Conservation (phyloP, 1,140 invertebrate species). For the Ceratina calcarata region DNA sequence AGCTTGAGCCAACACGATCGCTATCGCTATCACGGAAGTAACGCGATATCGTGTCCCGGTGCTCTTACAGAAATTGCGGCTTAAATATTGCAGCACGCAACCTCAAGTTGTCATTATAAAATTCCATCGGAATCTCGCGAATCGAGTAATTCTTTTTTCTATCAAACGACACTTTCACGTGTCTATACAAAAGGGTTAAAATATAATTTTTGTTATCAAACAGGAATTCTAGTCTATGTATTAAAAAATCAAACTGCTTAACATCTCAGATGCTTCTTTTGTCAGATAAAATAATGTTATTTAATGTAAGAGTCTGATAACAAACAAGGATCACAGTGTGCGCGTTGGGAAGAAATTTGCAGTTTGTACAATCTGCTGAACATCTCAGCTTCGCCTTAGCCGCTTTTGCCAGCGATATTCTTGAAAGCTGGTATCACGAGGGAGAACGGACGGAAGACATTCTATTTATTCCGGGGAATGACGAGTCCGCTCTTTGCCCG, state of each 20-base stretch:
- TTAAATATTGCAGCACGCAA: constrained; percentile 41
- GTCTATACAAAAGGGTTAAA: too few species aligned
- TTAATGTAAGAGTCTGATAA: too few species aligned
- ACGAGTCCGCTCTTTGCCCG: background rate
- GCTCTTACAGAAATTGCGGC: constrained; percentile 40
- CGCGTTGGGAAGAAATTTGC: too few species aligned
- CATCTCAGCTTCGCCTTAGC: background rate
- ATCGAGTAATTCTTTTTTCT: background rate
- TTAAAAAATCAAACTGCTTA: too few species aligned
- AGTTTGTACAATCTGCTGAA: background rate
- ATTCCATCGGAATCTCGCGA: constrained; percentile 1
- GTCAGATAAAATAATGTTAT: too few species aligned
- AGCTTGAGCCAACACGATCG: constrained; percentile 14
- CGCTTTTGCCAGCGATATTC: background rate
- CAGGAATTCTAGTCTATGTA: too few species aligned
- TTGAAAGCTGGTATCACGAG: background rate
- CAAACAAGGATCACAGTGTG: too few species aligned
- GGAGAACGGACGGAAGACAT: background rate
- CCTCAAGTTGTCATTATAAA: constrained; percentile 25
- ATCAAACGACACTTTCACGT: background rate
- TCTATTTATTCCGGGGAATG: background rate
- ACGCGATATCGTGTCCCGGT: constrained; percentile 38
- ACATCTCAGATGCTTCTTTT: too few species aligned
- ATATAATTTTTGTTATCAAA: too few species aligned
- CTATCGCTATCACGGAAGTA: constrained; percentile 2